Conservation (phyloP, 2,113 vertebrate species). For the Trochalopteron elliotii region DNA sequence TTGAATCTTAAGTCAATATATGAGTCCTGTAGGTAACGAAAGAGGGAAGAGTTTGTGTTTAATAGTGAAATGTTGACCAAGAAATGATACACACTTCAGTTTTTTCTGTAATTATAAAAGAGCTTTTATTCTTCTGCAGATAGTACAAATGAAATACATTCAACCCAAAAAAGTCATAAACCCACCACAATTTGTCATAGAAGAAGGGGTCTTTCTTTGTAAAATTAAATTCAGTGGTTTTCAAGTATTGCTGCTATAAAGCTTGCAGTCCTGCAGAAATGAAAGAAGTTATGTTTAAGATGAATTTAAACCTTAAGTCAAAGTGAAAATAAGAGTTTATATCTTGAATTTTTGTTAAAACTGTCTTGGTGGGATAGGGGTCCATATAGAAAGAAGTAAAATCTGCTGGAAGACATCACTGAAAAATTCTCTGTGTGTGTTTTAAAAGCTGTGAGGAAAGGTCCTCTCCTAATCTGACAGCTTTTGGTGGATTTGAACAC, state of each 20-base stretch:
- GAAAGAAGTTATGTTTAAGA: neutral
- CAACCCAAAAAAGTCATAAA: neutral
- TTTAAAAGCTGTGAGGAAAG: neutral
- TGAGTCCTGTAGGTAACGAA: neutral
- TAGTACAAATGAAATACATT: neutral
- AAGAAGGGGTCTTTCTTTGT: neutral
- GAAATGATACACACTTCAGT: neutral
- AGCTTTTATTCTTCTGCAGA: neutral
- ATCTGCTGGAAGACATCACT: neutral
- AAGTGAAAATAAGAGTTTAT: neutral
- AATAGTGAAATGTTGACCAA: slow-evolving; percentile 3
- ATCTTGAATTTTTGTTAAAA: neutral
- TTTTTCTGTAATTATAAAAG: slow-evolving; percentile 4
- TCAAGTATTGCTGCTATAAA: neutral
- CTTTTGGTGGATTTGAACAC: neutral
- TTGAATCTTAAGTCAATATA: slow-evolving; percentile 8
- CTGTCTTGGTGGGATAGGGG: neutral
- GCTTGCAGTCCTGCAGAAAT: neutral
- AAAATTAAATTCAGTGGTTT: neutral
- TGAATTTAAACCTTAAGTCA: neutral
- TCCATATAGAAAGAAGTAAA: neutral
- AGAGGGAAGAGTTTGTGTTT: neutral
- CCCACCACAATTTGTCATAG: neutral
- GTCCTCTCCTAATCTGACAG: neutral
- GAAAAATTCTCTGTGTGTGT: neutral